phyloP scores from a whole-genome alignment of 53 echinoderm and acorn worm species.

The Patiria pectinifera region DNA sequence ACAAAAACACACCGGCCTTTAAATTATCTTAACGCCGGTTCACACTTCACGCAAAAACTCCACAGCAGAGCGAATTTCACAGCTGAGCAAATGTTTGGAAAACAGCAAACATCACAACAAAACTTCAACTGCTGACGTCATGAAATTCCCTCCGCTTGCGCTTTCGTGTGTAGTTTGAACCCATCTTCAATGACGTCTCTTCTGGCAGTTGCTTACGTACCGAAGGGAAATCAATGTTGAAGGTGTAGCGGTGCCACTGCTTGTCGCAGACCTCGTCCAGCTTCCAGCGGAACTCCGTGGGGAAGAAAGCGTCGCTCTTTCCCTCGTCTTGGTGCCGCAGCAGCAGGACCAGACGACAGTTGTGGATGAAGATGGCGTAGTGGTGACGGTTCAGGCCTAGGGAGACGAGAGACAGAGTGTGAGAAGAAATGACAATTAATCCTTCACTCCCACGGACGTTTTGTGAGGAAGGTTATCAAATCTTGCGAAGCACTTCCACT shows the following conservation, averaged over 20 bases:
- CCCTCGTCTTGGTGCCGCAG: slow-evolving; percentile 74
- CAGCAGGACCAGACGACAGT: slow-evolving; percentile 91
- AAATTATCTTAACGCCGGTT: too few species aligned
- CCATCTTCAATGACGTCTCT: too few species aligned
- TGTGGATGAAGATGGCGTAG: slow-evolving; percentile 93
- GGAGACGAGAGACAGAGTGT: not conserved
- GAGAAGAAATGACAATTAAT: too few species aligned
- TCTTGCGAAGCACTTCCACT: too few species aligned
- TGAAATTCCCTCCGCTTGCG: too few species aligned
- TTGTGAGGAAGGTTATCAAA: not conserved
- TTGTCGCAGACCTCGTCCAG: slow-evolving; percentile 88
- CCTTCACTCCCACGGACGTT: not conserved
- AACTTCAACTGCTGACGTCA: too few species aligned
- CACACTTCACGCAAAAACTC: too few species aligned
- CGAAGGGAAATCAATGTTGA: slow-evolving; percentile 81
- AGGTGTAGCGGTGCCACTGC: slow-evolving; percentile 96
- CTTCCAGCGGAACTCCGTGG: slow-evolving; percentile 94
- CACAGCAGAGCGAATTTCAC: too few species aligned
- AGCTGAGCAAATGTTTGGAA: too few species aligned
- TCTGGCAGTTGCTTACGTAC: slow-evolving; percentile 43
- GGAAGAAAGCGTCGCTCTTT: slow-evolving; percentile 71
- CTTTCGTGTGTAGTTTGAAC: too few species aligned
- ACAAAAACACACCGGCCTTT: too few species aligned
- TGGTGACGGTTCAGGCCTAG: slow-evolving; percentile 90
- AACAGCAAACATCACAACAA: too few species aligned